Percentiles rank a stretch among this genome's conserved stretches.
These are phyloP conservation scores for Phalacrocorax aristotelis DNA, from an alignment of 2,113 vertebrate genomes.

Conservation along the genomic window DNA sequence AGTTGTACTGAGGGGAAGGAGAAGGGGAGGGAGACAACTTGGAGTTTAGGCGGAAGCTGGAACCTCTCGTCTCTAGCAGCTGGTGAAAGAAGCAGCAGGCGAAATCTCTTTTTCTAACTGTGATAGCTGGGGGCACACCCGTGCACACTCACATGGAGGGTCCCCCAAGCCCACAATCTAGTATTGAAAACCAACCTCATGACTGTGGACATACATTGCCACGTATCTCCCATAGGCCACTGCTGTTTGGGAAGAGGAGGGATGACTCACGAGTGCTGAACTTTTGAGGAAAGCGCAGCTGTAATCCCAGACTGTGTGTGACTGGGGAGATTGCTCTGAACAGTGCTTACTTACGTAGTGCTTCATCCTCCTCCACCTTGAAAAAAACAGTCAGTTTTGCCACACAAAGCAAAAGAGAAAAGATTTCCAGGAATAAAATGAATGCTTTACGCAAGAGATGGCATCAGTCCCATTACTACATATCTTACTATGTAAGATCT, in stretches of 20 bases:
- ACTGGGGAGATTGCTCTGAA: neutral
- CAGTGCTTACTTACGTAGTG: neutral
- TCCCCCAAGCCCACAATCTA: neutral
- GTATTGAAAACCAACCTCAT: neutral
- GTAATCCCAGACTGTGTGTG: neutral
- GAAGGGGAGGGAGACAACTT: neutral
- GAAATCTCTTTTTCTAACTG: neutral
- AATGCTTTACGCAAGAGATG: neutral
- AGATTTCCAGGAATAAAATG: neutral
- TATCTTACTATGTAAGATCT: neutral
- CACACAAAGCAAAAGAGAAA: neutral
- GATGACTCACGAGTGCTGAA: neutral
- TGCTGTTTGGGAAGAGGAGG: neutral
- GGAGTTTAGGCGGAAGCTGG: neutral
- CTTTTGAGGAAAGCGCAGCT: neutral
- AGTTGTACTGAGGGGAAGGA: neutral
- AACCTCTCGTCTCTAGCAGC: neutral
- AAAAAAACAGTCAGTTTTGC: neutral
- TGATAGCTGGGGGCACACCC: neutral
- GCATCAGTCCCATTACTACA: neutral
- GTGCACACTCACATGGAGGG: neutral
- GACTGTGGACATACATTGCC: neutral
- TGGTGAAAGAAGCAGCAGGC: neutral
- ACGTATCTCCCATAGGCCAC: fast-evolving
- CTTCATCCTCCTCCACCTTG: neutral